These are phyloP conservation scores for Xyliphius kryptos DNA, from an alignment of 2,113 vertebrate species.

Conservation along the genomic window DNA sequence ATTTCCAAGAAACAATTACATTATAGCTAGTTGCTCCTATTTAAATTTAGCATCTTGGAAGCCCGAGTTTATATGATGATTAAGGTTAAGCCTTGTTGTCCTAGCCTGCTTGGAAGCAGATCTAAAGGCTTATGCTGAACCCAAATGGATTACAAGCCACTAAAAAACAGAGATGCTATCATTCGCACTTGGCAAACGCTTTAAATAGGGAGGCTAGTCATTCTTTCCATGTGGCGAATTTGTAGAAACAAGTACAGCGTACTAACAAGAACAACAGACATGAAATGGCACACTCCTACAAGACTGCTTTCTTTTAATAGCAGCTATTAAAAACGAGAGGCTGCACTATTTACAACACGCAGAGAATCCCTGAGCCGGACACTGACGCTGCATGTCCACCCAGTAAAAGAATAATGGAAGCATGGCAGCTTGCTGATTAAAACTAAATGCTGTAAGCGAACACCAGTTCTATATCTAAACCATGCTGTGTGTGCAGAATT, in stretches of 20 bases:
- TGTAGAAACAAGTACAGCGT: slow-evolving; percentile 9
- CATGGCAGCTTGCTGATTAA: slow-evolving; percentile 25
- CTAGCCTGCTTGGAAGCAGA: slow-evolving; percentile 1
- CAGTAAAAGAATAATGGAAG: slow-evolving; percentile 22
- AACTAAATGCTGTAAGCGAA: slow-evolving; percentile 21
- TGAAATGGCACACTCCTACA: neutral
- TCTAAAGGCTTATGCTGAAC: slow-evolving; percentile 13
- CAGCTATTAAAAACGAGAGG: slow-evolving; percentile 17
- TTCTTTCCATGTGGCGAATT: slow-evolving; percentile 31
- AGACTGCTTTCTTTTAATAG: slow-evolving; percentile 7
- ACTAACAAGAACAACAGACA: neutral
- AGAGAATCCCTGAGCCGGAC: slow-evolving; percentile 17
- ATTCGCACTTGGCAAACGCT: slow-evolving; percentile 12
- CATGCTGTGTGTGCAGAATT: neutral
- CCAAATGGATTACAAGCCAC: slow-evolving; percentile 19
- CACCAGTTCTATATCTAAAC: neutral
- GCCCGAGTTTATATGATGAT: slow-evolving; percentile 21
- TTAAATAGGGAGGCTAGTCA: slow-evolving; percentile 32
- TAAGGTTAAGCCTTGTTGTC: slow-evolving; percentile 19
- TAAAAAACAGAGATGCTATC: slow-evolving; percentile 28
- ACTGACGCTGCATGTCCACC: slow-evolving; percentile 5
- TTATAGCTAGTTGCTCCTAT: slow-evolving; percentile 9
- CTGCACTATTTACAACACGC: slow-evolving; percentile 20
- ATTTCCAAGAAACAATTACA: slow-evolving; percentile 32
- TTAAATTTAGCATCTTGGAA: slow-evolving; percentile 24